Evolutionary conservation across 2,113 vertebrate genomes (phyloP), one percentile per base, ranked within the genome.

Genomic region (Cynopterus brachyotis): DNA sequence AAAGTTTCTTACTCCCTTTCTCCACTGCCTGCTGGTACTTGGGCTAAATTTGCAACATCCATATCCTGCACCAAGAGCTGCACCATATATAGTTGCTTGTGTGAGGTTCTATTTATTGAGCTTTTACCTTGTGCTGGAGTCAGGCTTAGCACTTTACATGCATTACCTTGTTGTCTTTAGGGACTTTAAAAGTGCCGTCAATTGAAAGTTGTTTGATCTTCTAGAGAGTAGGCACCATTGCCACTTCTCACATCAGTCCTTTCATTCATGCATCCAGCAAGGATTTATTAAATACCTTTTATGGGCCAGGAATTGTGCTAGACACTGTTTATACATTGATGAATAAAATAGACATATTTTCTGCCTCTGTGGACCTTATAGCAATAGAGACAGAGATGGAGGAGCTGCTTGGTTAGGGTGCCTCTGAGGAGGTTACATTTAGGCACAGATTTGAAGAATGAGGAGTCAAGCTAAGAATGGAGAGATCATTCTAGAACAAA

Each of bases 401-500:
- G 45, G 3, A 37, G 22, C 20, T 57, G 37, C 60, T 70, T 81
- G 66, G n/a, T 66, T 4, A 9, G 53, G n/a, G 57, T 82, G 75
- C 75, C 22, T 70, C 53, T 30, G 55, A 60, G 35, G 45, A 93
- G 40, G 69, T 84, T 69, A n/a, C 53, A 55, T 20, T 88, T 79
- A 60, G 72, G 32, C 12, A 40, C 19, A 82, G 40, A 62, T 70
- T 73, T 78, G 47, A 57, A 89, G 91, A 93, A 79, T 83, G 72
- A 79, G 50, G 75, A 75, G 26, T 82, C 32, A 20, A 13, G 28
- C 20, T 40, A 69, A 93, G 59, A 76, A 50, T 50, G 24, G 24
- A 91, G 50, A 91, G 66, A 45, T 59, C 83, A 94, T 92, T 95
- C 24, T n/a, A 89, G 80, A 76, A 76, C 81, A 79, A 89, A 96